A percentile compares a stretch with the other conserved stretches of the same genome.
These are phyloP conservation scores for Pithys albifrons DNA, from an alignment of 2,113 vertebrate species.

Conservation along the genomic window DNA sequence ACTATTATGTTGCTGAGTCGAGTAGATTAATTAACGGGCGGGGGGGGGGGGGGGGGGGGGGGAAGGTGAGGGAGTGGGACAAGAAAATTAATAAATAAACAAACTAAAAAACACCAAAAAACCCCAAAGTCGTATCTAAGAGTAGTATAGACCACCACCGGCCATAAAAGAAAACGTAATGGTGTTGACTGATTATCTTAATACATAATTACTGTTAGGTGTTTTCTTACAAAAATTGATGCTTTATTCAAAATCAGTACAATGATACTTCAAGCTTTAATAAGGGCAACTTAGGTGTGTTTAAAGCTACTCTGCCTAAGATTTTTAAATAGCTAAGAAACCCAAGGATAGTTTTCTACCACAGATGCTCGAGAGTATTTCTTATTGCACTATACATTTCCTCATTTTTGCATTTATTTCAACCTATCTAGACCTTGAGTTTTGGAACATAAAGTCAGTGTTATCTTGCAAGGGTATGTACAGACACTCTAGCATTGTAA, in stretches of 20 bases:
- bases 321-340: not conserved
- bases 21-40: not conserved
- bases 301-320: not conserved
- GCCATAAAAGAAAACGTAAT: not conserved
- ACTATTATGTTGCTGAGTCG: not conserved
- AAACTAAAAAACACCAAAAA: too few species aligned
- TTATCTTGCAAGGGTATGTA: not conserved
- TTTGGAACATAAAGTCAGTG: not conserved
- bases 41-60: too few species aligned
- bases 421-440: not conserved
- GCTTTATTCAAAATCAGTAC: not conserved
- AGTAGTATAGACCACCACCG: not conserved
- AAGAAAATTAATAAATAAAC: not conserved
- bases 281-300: not conserved
- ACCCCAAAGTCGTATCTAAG: not conserved
- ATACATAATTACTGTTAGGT: fast-evolving
- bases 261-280: not conserved
- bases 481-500: not conserved
- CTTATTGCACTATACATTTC: not conserved
- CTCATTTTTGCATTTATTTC: not conserved
- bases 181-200: not conserved
- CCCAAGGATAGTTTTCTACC: not conserved
- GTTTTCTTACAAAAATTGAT: not conserved
- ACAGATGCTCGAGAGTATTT: not conserved
- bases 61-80: too few species aligned